Evolutionary conservation across 1,140 invertebrate genomes (phyloP), one percentile per base, ranked within the genome.

Genomic region (Drosophila pallidifrons): DNA sequence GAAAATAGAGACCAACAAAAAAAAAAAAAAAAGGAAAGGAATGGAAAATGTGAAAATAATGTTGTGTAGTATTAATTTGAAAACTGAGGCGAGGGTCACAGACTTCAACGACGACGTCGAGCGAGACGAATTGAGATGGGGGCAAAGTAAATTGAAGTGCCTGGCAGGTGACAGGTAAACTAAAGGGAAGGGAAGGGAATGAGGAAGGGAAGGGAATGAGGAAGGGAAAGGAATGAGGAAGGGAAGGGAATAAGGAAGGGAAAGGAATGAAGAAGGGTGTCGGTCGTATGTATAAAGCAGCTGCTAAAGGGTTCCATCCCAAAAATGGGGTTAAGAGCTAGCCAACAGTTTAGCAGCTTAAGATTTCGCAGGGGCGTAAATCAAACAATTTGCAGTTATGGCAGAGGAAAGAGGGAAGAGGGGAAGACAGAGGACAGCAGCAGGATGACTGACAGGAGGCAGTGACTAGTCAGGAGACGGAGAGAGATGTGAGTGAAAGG

Each of bases 21-120:
- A n/a, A 7, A 20, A 63, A 16, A 68, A n/a, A 16, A 25, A 63
- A 35, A 25, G 20, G 3, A 25, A 25, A 25, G 20, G 20, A 20
- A 20, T 3, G 20, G 20, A 69, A 46, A 54, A 68, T 82, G 52
- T 55, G 69, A 72, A 78, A 82, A 82, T 79, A 83, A 82, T 83
- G 46, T 77, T 75, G 69, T 83, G 81, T 70, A 73, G 82, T 74
- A 85, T 85, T 77, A 77, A 85, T 85, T 85, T 74, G 58, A 81
- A 75, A 68, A 68, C 61, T 51, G 64, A 51, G 32, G 30, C 71
- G 49, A 74, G 64, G 54, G 63, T 20, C 54, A 57, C 15, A 35
- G n/a, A 32, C 5, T 25, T 25, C 20, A 25, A 15, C 16, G 35
- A 20, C 8, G n/a, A 57, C 20, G 35, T 52, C 38, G 20, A 43